These are phyloP conservation scores for Argynnis bischoffii DNA, from an alignment of 2,888 invertebrate genomes.

Conservation along the genomic window DNA sequence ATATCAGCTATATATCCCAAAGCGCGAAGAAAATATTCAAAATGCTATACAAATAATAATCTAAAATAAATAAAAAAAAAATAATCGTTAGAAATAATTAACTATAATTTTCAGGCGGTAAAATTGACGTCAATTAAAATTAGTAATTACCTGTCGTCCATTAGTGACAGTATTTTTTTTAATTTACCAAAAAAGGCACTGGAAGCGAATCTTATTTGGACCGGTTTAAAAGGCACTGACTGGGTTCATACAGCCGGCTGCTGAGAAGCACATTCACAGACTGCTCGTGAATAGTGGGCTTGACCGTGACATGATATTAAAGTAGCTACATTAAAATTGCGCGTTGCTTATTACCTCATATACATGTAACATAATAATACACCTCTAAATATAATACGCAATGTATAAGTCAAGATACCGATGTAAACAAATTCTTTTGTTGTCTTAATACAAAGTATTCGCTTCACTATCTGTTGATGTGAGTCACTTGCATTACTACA, in stretches of 20 bases:
- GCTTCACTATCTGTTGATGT: conserved; percentile 7
- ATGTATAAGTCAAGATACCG: background rate
- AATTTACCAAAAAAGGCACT: conserved; percentile 24
- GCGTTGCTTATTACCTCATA: conserved; percentile 41
- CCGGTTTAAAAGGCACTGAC: conserved; percentile 52
- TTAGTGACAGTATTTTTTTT: conserved; percentile 28
- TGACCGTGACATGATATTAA: conserved; percentile 14
- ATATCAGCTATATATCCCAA: conserved; percentile 51
- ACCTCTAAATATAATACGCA: background rate
- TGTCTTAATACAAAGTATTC: conserved; percentile 13
- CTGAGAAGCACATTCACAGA: conserved; percentile 62
- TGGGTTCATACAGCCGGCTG: conserved; percentile 59
- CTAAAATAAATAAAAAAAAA: conserved; percentile 63
- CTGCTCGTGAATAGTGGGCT: conserved; percentile 53
- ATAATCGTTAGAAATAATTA: conserved; percentile 5
- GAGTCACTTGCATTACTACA: background rate
- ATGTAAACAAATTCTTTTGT: conserved; percentile 7
- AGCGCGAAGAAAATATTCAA: conserved; percentile 42
- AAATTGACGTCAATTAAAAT: background rate
- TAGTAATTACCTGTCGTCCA: conserved; percentile 36
- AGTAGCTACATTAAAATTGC: conserved; percentile 24
- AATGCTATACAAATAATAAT: conserved; percentile 59
- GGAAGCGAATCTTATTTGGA: conserved; percentile 49
- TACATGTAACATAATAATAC: background rate
- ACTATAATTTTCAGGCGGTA: background rate